phyloP scores from a whole-genome alignment of 2,113 vertebrate species.

The Tricholaema leucomelas region DNA sequence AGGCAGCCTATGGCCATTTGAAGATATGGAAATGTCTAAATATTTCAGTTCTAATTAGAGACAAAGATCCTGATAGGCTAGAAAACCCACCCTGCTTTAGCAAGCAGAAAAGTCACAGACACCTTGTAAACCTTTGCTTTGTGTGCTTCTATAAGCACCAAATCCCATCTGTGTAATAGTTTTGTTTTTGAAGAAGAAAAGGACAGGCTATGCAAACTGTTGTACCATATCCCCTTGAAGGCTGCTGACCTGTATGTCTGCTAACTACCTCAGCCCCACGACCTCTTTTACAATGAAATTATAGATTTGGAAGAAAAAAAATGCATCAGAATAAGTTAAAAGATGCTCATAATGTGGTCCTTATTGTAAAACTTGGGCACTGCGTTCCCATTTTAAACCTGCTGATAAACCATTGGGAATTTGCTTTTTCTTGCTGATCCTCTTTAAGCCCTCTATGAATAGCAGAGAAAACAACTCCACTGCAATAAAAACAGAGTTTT shows the following conservation, averaged over 20 bases:
- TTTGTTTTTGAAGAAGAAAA: neutral
- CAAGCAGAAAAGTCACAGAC: neutral
- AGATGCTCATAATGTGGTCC: slow-evolving; percentile 34
- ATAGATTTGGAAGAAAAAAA: slow-evolving; percentile 44
- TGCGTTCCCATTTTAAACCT: slow-evolving; percentile 34
- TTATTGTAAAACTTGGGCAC: slow-evolving; percentile 22
- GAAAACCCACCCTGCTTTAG: neutral
- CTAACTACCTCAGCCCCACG: neutral
- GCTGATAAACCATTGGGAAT: slow-evolving; percentile 17
- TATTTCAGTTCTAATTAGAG: neutral
- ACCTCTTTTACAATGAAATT: slow-evolving; percentile 47
- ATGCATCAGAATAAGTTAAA: slow-evolving; percentile 40
- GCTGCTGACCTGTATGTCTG: slow-evolving; percentile 29
- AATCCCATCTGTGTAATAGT: neutral
- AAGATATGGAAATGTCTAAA: neutral
- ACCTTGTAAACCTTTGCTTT: neutral
- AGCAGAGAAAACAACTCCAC: slow-evolving; percentile 24
- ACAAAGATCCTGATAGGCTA: neutral
- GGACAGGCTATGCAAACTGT: slow-evolving; percentile 14
- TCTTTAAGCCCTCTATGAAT: slow-evolving; percentile 11
- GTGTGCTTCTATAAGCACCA: slow-evolving; percentile 16
- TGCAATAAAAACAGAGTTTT: slow-evolving; percentile 21
- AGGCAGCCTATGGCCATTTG: neutral
- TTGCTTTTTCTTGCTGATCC: slow-evolving; percentile 29
- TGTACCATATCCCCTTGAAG: slow-evolving; percentile 20